phyloP scores from a whole-genome alignment of 2,888 invertebrate species.

The Leptinotarsa peninsularis region DNA sequence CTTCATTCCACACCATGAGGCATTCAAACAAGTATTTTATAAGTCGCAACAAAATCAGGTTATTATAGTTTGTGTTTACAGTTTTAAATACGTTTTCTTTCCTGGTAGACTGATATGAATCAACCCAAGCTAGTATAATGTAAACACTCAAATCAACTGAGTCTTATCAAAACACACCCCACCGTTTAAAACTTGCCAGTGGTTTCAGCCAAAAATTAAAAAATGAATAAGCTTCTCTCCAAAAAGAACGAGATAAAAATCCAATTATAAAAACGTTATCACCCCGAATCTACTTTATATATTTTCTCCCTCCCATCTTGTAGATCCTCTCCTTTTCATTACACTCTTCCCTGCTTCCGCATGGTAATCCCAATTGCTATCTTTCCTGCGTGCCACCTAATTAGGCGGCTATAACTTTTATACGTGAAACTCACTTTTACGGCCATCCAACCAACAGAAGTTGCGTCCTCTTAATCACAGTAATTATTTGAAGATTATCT shows the following conservation, averaged over 20 bases:
- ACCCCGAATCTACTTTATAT: slow-evolving; percentile 31
- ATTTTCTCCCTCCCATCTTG: slow-evolving; percentile 23
- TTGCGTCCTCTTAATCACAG: slow-evolving; percentile 3
- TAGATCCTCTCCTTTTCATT: slow-evolving; percentile 44
- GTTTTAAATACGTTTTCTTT: neutral
- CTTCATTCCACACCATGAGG: too few species aligned
- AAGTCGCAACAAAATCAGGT: too few species aligned
- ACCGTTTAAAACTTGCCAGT: slow-evolving; percentile 4
- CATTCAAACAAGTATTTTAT: too few species aligned
- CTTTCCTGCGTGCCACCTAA: slow-evolving; percentile 57
- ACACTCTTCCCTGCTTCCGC: slow-evolving; percentile 46
- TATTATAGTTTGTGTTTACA: too few species aligned
- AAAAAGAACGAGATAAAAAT: slow-evolving; percentile 40
- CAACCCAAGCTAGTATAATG: too few species aligned
- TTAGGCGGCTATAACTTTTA: slow-evolving; percentile 62
- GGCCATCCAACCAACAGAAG: slow-evolving; percentile 11
- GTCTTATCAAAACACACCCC: slow-evolving; percentile 9
- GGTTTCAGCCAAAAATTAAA: slow-evolving; percentile 16
- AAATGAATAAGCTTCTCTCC: slow-evolving; percentile 14
- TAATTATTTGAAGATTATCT: slow-evolving; percentile 6
- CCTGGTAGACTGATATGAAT: neutral
- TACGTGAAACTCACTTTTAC: slow-evolving; percentile 36
- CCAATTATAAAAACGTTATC: slow-evolving; percentile 43
- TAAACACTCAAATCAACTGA: neutral
- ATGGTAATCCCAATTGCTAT: slow-evolving; percentile 53